Conservation (phyloP, 2,797 vertebrate species). For the Oryzias dopingdopingensis region DNA sequence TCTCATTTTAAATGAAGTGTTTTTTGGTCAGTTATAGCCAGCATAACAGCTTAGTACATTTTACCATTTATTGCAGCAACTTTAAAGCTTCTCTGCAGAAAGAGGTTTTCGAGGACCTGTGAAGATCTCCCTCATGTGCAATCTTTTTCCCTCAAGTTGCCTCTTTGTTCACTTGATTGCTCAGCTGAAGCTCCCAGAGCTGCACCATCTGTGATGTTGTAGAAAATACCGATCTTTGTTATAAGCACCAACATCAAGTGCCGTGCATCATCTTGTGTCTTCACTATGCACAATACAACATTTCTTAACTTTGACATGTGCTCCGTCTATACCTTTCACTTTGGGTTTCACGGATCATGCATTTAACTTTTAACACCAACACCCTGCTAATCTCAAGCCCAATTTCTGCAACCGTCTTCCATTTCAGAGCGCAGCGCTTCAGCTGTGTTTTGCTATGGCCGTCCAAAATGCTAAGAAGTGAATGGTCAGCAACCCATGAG, state of each 20-base stretch:
- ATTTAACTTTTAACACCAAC: slow-evolving; percentile 19
- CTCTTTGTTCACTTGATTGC: background rate
- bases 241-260: no score
- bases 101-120: background rate
- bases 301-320: no score
- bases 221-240: background rate
- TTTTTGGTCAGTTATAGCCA: no score
- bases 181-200: background rate
- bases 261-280: background rate
- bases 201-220: background rate
- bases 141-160: background rate
- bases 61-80: no score
- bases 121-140: background rate
- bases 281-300: background rate
- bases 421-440: slow-evolving; percentile 11
- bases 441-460: slow-evolving; percentile 5
- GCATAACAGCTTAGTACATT: no score
- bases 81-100: background rate
- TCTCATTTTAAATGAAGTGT: no score
- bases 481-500: slow-evolving; percentile 39
- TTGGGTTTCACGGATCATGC: slow-evolving; percentile 7
- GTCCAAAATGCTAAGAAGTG: slow-evolving; percentile 34
- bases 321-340: background rate
- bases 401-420: slow-evolving; percentile 16
- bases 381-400: background rate